Conservation (phyloP, 2,797 vertebrate genomes). For the Melanotaenia maccullochi region DNA sequence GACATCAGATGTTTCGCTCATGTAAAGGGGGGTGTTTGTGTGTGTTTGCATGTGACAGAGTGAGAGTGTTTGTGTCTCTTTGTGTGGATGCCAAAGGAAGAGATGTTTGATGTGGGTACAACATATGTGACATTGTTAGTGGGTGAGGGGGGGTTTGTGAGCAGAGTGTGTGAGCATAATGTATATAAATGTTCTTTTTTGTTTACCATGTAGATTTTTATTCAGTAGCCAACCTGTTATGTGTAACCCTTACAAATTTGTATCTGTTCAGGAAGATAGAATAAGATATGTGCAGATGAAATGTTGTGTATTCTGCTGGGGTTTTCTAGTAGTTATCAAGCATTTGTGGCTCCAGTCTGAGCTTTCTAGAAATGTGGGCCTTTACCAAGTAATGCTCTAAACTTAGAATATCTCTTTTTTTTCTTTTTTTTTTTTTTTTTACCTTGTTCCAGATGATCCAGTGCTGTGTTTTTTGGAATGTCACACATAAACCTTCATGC, state of each 20-base stretch:
- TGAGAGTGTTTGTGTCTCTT: constrained; percentile 43
- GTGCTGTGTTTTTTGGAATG: constrained; percentile 30
- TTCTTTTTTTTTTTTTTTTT: constrained; percentile 18
- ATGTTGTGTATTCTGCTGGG: constrained; percentile 16
- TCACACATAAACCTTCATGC: constrained; percentile 26
- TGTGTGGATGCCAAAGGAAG: constrained; percentile 52
- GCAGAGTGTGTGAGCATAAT: constrained; percentile 39
- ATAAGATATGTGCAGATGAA: constrained; percentile 13
- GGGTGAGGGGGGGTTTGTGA: constrained; percentile 55
- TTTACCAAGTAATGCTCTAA: constrained; percentile 18
- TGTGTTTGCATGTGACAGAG: constrained; percentile 7
- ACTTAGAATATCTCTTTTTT: constrained; percentile 23
- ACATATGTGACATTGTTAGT: constrained; percentile 51
- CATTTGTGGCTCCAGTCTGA: constrained; percentile 24
- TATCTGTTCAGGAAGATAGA: constrained; percentile 17
- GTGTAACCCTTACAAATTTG: background rate
- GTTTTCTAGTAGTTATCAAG: constrained; percentile 30
- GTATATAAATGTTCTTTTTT: constrained; percentile 21
- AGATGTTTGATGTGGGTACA: constrained; percentile 58
- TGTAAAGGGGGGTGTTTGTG: constrained; percentile 30
- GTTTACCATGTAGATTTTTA: constrained; percentile 7
- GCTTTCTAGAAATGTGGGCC: constrained; percentile 17
- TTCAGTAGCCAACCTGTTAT: background rate
- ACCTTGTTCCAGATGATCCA: constrained; percentile 41
- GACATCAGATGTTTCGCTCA: constrained; percentile 57